Conservation (phyloP, 2,113 vertebrate genomes). For the Coptodon bakossiorum region DNA sequence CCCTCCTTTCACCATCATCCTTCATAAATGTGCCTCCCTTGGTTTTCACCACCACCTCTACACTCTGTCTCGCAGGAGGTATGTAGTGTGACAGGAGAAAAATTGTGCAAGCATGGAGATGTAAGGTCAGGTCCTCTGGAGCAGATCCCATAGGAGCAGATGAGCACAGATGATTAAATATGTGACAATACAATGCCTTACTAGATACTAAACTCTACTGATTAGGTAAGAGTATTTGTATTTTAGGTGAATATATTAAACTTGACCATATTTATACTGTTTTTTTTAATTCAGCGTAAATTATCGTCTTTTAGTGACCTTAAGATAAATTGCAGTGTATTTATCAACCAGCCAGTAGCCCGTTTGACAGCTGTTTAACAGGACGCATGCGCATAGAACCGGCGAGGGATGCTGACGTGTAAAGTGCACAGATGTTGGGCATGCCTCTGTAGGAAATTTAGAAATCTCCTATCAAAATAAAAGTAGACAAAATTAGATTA, state of each 20-base stretch:
- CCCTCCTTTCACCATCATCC: background rate
- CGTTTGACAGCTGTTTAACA: conserved; percentile 31
- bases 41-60: background rate
- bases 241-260: background rate
- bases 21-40: background rate
- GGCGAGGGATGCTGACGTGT: background rate
- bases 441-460: background rate
- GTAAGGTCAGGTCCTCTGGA: background rate
- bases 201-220: background rate
- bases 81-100: background rate
- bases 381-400: conserved; percentile 55
- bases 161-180: background rate
- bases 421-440: background rate
- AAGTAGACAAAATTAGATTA: background rate
- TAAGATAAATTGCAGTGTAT: background rate
- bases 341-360: background rate
- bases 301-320: background rate
- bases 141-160: background rate
- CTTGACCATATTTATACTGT: background rate
- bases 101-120: background rate
- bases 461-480: conserved; percentile 5
- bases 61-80: background rate
- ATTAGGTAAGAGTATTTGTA: background rate
- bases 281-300: background rate
- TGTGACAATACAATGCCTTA: background rate